Evolutionary conservation across 2,888 invertebrate species (phyloP).

Genomic region (Polyommatus icarus): DNA sequence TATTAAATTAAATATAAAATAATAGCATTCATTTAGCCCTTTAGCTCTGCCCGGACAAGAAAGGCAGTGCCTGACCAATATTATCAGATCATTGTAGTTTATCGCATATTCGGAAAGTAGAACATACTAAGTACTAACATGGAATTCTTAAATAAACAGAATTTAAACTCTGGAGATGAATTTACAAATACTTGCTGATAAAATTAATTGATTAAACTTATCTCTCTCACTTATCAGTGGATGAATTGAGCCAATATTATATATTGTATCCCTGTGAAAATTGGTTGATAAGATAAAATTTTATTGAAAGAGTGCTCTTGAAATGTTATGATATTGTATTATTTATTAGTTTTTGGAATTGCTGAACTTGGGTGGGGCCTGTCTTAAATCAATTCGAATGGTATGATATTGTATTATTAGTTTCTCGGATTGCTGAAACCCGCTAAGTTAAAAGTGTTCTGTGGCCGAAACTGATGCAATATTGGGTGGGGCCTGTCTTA

Average conservation of each 20-base stretch:
- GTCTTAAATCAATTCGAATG: not conserved
- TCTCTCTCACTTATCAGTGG: not conserved
- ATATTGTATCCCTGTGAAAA: conserved; percentile 4
- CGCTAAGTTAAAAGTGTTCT: no score
- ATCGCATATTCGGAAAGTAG: not conserved
- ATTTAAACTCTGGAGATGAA: not conserved
- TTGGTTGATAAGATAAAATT: conserved; percentile 4
- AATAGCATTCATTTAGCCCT: no score
- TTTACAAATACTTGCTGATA: not conserved
- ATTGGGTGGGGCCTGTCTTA: no score
- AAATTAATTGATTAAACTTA: not conserved
- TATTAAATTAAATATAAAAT: not conserved
- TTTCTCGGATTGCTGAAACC: no score
- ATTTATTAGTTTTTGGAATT: not conserved
- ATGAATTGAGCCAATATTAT: not conserved
- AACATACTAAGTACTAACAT: not conserved
- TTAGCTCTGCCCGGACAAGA: no score
- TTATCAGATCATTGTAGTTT: not conserved
- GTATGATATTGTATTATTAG: no score
- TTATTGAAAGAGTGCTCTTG: conserved; percentile 10
- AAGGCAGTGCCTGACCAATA: no score
- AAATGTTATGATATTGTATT: not conserved
- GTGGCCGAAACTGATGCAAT: no score
- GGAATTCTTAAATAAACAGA: not conserved
- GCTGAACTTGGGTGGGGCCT: no score